These are phyloP conservation scores for Morpho deidamia DNA, from an alignment of 2,888 invertebrate genomes.

Conservation along the genomic window DNA sequence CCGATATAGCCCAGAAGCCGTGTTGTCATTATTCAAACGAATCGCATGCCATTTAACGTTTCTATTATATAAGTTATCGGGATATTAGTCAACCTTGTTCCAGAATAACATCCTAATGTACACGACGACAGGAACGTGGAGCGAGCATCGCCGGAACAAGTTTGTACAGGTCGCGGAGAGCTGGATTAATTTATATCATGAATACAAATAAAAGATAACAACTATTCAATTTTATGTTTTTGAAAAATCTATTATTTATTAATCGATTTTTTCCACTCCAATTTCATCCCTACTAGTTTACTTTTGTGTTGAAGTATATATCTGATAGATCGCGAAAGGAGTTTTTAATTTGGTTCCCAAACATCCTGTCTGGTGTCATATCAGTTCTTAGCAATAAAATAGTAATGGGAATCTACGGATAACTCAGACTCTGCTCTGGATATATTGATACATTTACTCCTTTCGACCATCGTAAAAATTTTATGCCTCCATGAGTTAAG, in stretches of 20 bases:
- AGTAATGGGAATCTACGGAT: constrained; percentile 51
- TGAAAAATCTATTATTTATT: too few species aligned
- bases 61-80: neutral
- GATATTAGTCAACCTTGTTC: neutral
- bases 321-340: too few species aligned
- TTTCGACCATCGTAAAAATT: constrained; percentile 58
- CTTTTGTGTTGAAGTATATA: too few species aligned
- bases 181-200: too few species aligned
- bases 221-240: too few species aligned
- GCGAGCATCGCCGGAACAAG: neutral
- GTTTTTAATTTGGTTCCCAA: neutral
- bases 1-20: neutral
- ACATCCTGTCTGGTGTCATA: constrained; percentile 5
- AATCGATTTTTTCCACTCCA: too few species aligned
- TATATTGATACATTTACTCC: constrained; percentile 46
- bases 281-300: too few species aligned
- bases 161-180: too few species aligned
- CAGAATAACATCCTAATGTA: neutral
- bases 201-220: too few species aligned
- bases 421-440: constrained; percentile 41
- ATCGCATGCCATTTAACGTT: neutral
- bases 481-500: constrained; percentile 43
- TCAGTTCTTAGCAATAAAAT: constrained; percentile 38
- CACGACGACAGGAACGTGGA: neutral
- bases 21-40: neutral